A percentile compares a stretch with the other conserved stretches of the same genome.
These are phyloP conservation scores for Morone saxatilis DNA, from an alignment of 2,113 vertebrate species.

Conservation along the genomic window DNA sequence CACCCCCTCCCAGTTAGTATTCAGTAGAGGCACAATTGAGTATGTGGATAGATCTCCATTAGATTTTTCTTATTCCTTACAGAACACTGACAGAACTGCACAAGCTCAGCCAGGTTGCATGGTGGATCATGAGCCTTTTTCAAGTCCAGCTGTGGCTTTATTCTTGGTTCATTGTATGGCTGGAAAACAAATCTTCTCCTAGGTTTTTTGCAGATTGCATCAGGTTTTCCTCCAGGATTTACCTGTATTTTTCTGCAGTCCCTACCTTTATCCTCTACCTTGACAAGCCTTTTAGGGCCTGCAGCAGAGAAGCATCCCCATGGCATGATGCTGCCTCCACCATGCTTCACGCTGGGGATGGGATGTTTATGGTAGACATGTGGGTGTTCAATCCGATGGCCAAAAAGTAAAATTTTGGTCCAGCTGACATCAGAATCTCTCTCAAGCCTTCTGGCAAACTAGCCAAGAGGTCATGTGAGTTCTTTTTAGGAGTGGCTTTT, in stretches of 20 bases:
- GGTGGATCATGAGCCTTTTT: not conserved
- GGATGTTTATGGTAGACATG: not conserved
- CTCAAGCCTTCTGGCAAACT: not conserved
- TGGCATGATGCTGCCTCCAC: conserved; percentile 1
- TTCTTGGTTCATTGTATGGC: not conserved
- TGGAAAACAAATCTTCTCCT: not conserved
- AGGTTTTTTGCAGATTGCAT: not conserved
- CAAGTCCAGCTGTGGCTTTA: not conserved
- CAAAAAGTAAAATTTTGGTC: not conserved
- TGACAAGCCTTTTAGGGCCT: not conserved
- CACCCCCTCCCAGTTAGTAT: not conserved
- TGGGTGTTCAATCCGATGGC: not conserved
- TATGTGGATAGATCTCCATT: not conserved
- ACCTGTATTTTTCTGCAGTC: not conserved
- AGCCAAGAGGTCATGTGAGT: not conserved
- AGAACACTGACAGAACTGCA: not conserved
- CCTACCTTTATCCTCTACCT: not conserved
- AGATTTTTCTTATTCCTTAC: not conserved
- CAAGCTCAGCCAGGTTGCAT: not conserved
- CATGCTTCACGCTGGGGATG: not conserved
- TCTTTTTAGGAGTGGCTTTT: not conserved
- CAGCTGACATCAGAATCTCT: not conserved
- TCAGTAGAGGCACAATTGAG: not conserved
- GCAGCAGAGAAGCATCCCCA: conserved; percentile 2
- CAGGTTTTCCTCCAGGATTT: not conserved